Evolutionary conservation across 2,113 vertebrate genomes (phyloP).

Genomic region (Mesembrinibis cayennensis): DNA sequence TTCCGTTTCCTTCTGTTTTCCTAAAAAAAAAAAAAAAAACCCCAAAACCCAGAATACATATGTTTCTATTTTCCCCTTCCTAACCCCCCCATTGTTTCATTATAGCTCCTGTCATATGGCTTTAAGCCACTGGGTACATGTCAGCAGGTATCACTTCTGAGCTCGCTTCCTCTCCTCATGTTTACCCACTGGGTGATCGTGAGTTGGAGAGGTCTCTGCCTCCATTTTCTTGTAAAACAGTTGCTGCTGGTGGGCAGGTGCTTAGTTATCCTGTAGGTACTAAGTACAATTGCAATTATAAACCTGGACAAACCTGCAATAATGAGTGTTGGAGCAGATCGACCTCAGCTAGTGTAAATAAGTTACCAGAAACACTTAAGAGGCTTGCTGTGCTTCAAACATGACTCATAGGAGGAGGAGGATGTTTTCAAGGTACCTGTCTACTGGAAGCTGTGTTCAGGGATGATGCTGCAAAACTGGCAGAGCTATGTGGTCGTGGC

Average conservation of each 20-base stretch:
- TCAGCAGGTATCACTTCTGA: background rate
- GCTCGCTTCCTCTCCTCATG: background rate
- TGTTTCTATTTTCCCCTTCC: background rate
- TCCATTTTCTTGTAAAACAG: background rate
- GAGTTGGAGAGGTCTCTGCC: background rate
- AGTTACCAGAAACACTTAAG: background rate
- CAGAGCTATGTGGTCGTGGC: background rate
- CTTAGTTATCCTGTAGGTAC: background rate
- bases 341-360: background rate
- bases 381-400: background rate
- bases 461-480: background rate
- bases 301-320: background rate
- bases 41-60: accelerated
- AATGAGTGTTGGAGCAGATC: background rate
- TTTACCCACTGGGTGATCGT: background rate
- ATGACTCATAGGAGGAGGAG: background rate
- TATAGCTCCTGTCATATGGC: background rate
- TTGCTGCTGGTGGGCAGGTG: background rate
- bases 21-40: no score
- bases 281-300: background rate
- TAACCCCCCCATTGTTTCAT: background rate
- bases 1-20: constrained; percentile 6
- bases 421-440: background rate
- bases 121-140: background rate
- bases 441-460: background rate